Conservation (phyloP, 1,140 invertebrate species). For the Lasioglossum baleicum region DNA sequence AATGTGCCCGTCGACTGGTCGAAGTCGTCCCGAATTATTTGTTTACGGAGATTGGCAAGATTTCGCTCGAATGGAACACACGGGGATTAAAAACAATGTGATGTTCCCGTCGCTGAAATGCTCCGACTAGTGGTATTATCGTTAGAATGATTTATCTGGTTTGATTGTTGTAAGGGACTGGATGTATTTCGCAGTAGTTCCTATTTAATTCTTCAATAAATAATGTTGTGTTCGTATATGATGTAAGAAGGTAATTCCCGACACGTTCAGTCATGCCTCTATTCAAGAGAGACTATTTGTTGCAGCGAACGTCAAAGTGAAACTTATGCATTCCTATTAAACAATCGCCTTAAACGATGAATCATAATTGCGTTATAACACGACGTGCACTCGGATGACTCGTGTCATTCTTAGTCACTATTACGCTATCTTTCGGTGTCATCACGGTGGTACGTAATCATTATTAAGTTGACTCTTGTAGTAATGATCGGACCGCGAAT, state of each 20-base stretch:
- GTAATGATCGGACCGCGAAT: background rate
- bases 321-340: slow-evolving; percentile 13
- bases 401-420: slow-evolving; percentile 23
- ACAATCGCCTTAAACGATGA: slow-evolving; percentile 19
- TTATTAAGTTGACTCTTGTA: slow-evolving; percentile 25
- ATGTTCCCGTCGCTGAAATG: no score
- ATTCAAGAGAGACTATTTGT: background rate
- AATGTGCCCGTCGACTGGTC: slow-evolving; percentile 36
- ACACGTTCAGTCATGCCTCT: background rate
- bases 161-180: no score
- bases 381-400: slow-evolving; percentile 28
- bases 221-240: no score
- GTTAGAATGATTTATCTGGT: no score
- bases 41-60: background rate
- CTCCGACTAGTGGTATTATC: no score
- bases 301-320: background rate
- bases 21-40: slow-evolving; percentile 43
- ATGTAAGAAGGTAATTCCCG: background rate
- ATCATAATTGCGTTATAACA: background rate
- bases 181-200: no score
- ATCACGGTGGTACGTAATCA: background rate
- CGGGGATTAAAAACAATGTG: background rate
- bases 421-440: slow-evolving; percentile 30
- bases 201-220: no score
- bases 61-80: slow-evolving; percentile 3